Percentiles rank a stretch among this genome's conserved stretches.
Conservation (phyloP, 2,113 vertebrate species). For the Heteronetta atricapilla region DNA sequence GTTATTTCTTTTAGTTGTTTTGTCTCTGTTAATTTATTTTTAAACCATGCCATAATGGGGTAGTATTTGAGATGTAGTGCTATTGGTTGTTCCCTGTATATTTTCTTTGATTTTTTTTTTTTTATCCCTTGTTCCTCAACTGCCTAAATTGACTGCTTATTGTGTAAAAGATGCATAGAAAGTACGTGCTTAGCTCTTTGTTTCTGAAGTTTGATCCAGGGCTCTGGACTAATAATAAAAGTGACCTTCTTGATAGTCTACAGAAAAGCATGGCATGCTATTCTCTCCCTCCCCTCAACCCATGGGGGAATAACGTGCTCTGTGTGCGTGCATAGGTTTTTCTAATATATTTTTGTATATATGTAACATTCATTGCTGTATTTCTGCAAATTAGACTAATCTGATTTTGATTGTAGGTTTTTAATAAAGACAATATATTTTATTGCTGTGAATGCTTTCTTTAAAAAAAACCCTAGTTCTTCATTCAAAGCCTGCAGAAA, state of each 20-base stretch:
- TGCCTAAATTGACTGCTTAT: neutral
- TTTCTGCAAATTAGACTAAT: neutral
- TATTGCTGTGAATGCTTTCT: neutral
- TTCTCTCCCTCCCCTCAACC: neutral
- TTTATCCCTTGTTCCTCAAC: neutral
- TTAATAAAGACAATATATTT: neutral
- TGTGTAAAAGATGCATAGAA: neutral
- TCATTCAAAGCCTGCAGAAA: neutral
- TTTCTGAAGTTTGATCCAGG: neutral
- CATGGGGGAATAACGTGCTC: neutral
- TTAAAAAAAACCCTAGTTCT: accelerated
- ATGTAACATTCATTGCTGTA: neutral
- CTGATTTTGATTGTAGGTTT: neutral
- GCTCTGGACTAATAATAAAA: neutral
- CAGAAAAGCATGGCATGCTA: neutral
- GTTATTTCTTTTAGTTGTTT: neutral
- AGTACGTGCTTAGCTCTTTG: neutral
- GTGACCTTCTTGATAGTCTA: neutral
- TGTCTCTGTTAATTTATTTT: neutral
- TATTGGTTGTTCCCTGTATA: neutral
- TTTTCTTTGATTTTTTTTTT: neutral
- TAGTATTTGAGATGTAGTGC: neutral
- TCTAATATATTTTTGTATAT: neutral
- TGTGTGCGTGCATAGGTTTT: neutral
- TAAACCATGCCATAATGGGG: neutral